Base-by-base conservation (phyloP, 2,797 vertebrate genomes). In the Sphenodon punctatus region DNA sequence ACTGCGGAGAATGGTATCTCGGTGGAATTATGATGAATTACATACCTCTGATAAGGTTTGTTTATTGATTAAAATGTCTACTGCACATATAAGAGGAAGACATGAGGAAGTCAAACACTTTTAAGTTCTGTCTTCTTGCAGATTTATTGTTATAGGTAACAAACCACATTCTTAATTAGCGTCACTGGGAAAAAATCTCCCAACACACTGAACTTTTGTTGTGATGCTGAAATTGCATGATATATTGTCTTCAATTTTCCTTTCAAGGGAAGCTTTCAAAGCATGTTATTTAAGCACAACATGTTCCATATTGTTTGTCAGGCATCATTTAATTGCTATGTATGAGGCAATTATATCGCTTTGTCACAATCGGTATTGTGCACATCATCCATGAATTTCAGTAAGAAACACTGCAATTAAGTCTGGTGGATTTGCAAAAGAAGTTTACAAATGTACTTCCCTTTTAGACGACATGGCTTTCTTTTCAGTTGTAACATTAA, bases 121-220 rank as follows among this genome's bases (percentile, higher is more conserved):
- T 89, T 92, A 88, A 80, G 74, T 68, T 90, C 81, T 81, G 45
- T 78, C 87, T 84, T 89, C 72, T 91, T 92, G 92, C 88, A 90
- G 89, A 88, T 84, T 90, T 92, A 89, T 82, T 90, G 86, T 82
- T 90, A 74, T 82, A 43, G 80, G 78, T 91, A 93, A 94, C 87
- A 77, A 84, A 69, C 61, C 39, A 45, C 32, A 64, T 30, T 45
- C 69, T 55, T 70, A 68, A 61, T 68, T 78, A 64, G 59, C 15
- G 46, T 22, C 34, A n/a, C 45, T 34, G 41, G n/a, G 46, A 64
- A 56, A 45, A 23, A 55, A 64, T 63, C 56, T 41, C 22, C 25
- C 32, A 38, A n/a, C 64, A 51, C 78, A 64, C 20, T 17, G 64
- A 78, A 30, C 43, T 39, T 56, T 41, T 22, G 48, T 42, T 22